Percentiles rank a stretch among this genome's conserved stretches.
Evolutionary conservation across 2,888 invertebrate species (phyloP).

Genomic region (Drosophila gaucha): DNA sequence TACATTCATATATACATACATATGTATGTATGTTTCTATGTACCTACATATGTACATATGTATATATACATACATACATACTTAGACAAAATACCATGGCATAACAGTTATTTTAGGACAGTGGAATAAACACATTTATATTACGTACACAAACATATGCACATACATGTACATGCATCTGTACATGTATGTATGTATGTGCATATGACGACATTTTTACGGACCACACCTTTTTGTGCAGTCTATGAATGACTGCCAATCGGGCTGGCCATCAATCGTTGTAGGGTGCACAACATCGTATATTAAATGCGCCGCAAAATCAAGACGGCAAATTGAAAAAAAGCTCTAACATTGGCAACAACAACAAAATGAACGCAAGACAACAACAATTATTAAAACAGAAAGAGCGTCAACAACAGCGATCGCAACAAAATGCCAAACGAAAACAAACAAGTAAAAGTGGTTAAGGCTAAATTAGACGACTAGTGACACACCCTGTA

Average conservation of each 20-base stretch:
- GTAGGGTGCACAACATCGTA: conserved; percentile 41
- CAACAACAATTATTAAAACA: conserved; percentile 10
- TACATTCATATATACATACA: no score
- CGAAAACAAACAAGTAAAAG: conserved; percentile 28
- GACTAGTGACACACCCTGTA: conserved; percentile 2
- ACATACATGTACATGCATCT: not conserved
- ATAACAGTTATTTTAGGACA: no score
- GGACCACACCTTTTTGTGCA: conserved; percentile 45
- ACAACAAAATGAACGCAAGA: conserved; percentile 13
- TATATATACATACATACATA: no score
- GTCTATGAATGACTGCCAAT: conserved; percentile 1
- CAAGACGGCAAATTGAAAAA: conserved; percentile 18
- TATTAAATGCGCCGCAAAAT: conserved; percentile 57
- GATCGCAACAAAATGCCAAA: conserved; percentile 28
- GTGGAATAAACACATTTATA: not conserved
- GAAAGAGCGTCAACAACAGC: conserved; percentile 16
- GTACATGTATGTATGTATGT: not conserved
- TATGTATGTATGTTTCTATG: no score
- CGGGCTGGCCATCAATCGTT: conserved; percentile 1
- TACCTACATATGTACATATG: no score
- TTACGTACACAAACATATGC: not conserved
- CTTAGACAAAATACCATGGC: no score
- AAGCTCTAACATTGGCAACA: conserved; percentile 10
- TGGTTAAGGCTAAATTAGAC: not conserved
- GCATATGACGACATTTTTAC: not conserved